phyloP scores from a whole-genome alignment of 2,113 vertebrate species.

The Oreochromis niloticus region DNA sequence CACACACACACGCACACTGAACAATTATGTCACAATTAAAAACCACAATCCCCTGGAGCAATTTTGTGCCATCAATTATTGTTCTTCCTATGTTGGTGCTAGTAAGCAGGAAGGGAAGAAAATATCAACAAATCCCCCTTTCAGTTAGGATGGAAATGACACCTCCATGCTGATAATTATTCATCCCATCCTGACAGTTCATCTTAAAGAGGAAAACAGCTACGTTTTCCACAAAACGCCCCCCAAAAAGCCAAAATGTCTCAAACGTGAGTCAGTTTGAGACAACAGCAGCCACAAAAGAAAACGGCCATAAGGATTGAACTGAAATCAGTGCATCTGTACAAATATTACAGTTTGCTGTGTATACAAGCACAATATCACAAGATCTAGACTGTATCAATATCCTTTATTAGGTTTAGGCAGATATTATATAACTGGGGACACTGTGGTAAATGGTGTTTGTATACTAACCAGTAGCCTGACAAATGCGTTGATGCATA shows the following conservation, averaged over 20 bases:
- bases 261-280: neutral
- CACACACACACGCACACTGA: neutral
- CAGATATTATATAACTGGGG: slow-evolving; percentile 37
- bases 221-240: neutral
- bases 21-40: neutral
- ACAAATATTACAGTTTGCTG: slow-evolving; percentile 37
- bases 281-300: neutral
- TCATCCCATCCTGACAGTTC: neutral
- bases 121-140: neutral
- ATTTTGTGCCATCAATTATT: neutral
- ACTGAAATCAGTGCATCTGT: slow-evolving; percentile 16
- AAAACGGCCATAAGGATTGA: neutral
- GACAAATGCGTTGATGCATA: slow-evolving; percentile 61
- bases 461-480: slow-evolving; percentile 63
- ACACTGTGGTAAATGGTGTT: slow-evolving; percentile 54
- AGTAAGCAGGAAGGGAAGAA: neutral
- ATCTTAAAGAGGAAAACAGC: neutral
- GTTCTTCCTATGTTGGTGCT: neutral
- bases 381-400: slow-evolving; percentile 42
- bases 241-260: neutral
- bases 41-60: neutral
- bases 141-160: neutral
- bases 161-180: neutral
- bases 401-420: slow-evolving; percentile 55
- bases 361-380: slow-evolving; percentile 63